Evolutionary conservation across 1,140 invertebrate genomes (phyloP).

Genomic region (Proctacanthus coquilletti): DNA sequence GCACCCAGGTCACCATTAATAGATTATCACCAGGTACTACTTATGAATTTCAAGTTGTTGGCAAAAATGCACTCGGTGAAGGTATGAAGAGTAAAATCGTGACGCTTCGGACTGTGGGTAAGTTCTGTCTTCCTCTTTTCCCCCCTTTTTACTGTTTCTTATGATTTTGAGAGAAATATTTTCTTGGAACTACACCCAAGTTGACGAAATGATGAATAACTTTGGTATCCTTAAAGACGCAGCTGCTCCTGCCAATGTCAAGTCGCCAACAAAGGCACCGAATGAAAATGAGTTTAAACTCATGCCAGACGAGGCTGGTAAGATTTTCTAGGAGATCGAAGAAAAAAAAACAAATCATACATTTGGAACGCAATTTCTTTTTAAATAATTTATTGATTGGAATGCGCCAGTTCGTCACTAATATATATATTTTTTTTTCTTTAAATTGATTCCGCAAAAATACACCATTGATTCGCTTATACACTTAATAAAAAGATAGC

Average conservation of each 20-base stretch:
- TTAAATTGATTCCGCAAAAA: no score
- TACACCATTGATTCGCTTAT: no score
- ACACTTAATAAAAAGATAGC: no score
- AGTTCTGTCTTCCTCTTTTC: no score
- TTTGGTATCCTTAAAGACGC: no score
- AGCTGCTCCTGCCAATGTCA: slow-evolving; percentile 31
- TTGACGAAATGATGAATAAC: no score
- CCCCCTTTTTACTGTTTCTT: no score
- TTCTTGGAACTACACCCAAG: no score
- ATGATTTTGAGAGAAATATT: no score
- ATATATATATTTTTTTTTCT: no score
- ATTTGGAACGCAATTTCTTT: slow-evolving; percentile 1
- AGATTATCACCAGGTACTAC: slow-evolving; percentile 73
- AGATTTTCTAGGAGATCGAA: slow-evolving; percentile 11
- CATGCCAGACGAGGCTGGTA: slow-evolving; percentile 47
- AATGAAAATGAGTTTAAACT: slow-evolving; percentile 41
- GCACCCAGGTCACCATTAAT: slow-evolving; percentile 81
- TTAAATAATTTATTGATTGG: neutral
- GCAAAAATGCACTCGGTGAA: slow-evolving; percentile 84
- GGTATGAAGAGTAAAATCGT: slow-evolving; percentile 90
- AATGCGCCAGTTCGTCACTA: no score
- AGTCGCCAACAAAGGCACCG: slow-evolving; percentile 33
- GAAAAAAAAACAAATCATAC: slow-evolving; percentile 1
- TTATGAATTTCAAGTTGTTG: slow-evolving; percentile 94
- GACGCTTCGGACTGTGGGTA: slow-evolving; percentile 79